Percentiles rank a stretch among this genome's conserved stretches.
Evolutionary conservation across 1,140 invertebrate species (phyloP).

Genomic region (Onthophagus taurus): DNA sequence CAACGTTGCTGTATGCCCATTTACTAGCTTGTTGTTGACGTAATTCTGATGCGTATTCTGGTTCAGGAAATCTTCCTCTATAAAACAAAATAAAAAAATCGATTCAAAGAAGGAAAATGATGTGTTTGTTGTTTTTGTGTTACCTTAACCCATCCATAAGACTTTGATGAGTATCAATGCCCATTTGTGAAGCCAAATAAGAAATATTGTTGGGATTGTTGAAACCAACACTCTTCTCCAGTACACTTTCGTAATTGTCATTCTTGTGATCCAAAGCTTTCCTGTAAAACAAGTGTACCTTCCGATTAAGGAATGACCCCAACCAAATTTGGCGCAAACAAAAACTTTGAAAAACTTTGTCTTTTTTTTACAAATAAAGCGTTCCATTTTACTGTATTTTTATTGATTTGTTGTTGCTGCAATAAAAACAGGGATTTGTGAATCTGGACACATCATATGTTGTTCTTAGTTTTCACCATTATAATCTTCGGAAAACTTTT

Average conservation of each 20-base stretch:
- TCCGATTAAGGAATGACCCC: not conserved
- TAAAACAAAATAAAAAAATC: conserved; percentile 9
- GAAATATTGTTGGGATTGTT: conserved; percentile 83
- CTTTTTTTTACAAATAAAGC: no score
- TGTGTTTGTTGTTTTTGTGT: no score
- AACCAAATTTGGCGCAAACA: not conserved
- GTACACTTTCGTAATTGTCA: conserved; percentile 71
- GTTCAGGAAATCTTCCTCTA: conserved; percentile 64
- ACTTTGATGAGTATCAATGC: conserved; percentile 60
- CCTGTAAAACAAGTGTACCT: conserved; percentile 41
- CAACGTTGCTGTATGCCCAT: conserved; percentile 85
- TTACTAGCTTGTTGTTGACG: conserved; percentile 82
- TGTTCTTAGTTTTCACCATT: no score
- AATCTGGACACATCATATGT: no score
- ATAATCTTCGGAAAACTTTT: no score
- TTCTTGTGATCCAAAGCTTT: conserved; percentile 70
- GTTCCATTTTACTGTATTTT: no score
- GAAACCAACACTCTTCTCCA: conserved; percentile 77
- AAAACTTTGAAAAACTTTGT: not conserved
- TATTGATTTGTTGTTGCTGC: no score
- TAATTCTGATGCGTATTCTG: conserved; percentile 74
- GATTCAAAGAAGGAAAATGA: not conserved
- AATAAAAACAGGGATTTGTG: no score
- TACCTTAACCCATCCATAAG: conserved; percentile 69
- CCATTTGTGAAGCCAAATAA: conserved; percentile 63